Conservation (phyloP, 2,113 vertebrate genomes). For the Rhinichthys klamathensis region DNA sequence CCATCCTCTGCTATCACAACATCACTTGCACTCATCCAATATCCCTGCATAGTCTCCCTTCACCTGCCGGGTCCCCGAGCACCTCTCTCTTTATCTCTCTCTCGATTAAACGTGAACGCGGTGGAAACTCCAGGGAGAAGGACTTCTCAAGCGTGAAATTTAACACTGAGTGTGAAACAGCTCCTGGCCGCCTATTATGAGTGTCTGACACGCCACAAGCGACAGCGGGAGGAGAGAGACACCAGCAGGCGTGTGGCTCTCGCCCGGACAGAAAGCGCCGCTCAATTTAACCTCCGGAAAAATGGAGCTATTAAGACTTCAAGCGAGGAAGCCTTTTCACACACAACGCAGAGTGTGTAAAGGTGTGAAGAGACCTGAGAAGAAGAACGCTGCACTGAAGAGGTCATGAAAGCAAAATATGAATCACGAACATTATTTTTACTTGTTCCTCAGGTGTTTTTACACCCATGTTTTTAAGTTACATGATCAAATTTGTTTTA, state of each 20-base stretch:
- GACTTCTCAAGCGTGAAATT: slow-evolving; percentile 69
- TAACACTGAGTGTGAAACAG: slow-evolving; percentile 64
- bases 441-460: neutral
- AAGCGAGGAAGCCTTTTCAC: neutral
- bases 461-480: too few species aligned
- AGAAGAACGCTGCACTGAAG: neutral
- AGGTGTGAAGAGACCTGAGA: neutral
- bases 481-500: too few species aligned
- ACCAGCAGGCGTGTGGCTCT: neutral
- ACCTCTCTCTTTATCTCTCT: slow-evolving; percentile 6
- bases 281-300: slow-evolving; percentile 2
- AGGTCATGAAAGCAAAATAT: neutral
- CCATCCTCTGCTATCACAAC: slow-evolving; percentile 1
- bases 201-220: slow-evolving; percentile 59
- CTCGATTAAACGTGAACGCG: slow-evolving; percentile 22
- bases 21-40: neutral
- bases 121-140: slow-evolving; percentile 36
- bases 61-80: neutral
- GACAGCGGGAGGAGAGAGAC: neutral
- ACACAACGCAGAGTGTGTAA: neutral
- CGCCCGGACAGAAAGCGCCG: neutral
- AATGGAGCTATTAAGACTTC: neutral
- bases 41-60: slow-evolving; percentile 18
- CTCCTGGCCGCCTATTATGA: slow-evolving; percentile 64
- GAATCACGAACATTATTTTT: neutral